Evolutionary conservation across 2,113 vertebrate species (phyloP).

Genomic region (Monopterus albus): DNA sequence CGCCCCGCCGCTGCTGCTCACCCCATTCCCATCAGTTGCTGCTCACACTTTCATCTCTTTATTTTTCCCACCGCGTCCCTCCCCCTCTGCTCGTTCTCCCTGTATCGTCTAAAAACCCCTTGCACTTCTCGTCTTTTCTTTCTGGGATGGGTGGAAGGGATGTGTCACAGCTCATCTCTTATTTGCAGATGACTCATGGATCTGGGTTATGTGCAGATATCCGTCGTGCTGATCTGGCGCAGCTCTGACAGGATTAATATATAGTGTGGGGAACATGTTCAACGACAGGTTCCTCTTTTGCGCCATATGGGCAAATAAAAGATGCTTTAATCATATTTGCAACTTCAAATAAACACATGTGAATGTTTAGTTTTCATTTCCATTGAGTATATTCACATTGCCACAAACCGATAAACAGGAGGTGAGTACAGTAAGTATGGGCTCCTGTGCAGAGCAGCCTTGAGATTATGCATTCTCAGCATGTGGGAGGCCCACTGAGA

Average conservation of each 20-base stretch:
- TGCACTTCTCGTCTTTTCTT: not conserved
- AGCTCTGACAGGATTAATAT: slow-evolving; percentile 29
- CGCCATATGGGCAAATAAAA: too few relatives aligned
- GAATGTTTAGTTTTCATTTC: not conserved
- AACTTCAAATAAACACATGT: not conserved
- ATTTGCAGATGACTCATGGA: slow-evolving; percentile 49
- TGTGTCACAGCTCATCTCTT: slow-evolving; percentile 23
- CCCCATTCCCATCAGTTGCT: slow-evolving; percentile 12
- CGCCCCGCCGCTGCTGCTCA: not conserved
- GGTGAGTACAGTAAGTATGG: not conserved
- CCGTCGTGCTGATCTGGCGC: slow-evolving; percentile 34
- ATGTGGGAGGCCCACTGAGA: not conserved
- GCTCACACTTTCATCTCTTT: slow-evolving; percentile 16
- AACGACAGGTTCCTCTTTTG: not conserved
- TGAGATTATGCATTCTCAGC: slow-evolving; percentile 27
- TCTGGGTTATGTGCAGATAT: slow-evolving; percentile 15
- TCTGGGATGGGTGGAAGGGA: not conserved
- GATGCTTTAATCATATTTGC: too few relatives aligned
- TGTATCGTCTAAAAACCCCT: slow-evolving; percentile 22
- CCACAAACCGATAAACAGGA: not conserved
- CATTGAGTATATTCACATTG: not conserved
- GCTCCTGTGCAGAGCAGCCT: slow-evolving; percentile 7
- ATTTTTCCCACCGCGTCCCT: not conserved
- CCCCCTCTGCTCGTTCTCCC: not conserved
- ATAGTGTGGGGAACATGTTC: not conserved